Conservation (phyloP, 2,888 invertebrate species). For the Flexamia atlantica region DNA sequence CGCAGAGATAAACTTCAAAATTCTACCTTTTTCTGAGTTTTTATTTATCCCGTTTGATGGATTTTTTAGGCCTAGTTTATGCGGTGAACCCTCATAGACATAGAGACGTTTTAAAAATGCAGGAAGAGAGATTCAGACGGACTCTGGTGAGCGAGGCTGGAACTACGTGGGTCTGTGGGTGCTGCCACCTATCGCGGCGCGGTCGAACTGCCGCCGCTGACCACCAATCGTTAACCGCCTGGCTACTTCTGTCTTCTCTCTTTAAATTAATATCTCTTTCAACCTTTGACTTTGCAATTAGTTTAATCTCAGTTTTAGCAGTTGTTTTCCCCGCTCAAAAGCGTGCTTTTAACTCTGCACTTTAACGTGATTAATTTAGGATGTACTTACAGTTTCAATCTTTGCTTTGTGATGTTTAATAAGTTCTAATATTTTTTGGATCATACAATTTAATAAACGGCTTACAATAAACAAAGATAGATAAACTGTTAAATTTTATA, state of each 20-base stretch:
- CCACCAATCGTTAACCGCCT: slow-evolving; percentile 54
- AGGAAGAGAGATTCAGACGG: slow-evolving; percentile 6
- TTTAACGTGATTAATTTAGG: background rate
- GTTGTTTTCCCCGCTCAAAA: slow-evolving; percentile 9
- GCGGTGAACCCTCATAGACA: background rate
- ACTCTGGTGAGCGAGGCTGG: background rate
- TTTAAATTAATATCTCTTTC: slow-evolving; percentile 57
- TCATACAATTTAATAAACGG: too few species aligned
- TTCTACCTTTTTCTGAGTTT: too few species aligned
- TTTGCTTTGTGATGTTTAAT: background rate
- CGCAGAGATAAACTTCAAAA: too few species aligned
- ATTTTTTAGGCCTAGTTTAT: background rate
- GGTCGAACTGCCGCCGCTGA: slow-evolving; percentile 1
- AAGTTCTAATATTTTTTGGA: too few species aligned
- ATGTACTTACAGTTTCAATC: background rate
- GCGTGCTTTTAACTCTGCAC: background rate
- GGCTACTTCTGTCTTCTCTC: slow-evolving; percentile 45
- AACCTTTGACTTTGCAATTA: slow-evolving; percentile 58
- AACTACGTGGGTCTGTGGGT: background rate
- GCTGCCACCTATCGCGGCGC: slow-evolving; percentile 17
- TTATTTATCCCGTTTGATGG: too few species aligned
- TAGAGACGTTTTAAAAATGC: slow-evolving; percentile 2
- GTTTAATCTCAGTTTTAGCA: slow-evolving; percentile 40
- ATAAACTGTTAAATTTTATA: too few species aligned
- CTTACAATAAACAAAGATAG: too few species aligned